Evolutionary conservation across 2,797 vertebrate genomes (phyloP).

Genomic region (Ficedula albicollis): DNA sequence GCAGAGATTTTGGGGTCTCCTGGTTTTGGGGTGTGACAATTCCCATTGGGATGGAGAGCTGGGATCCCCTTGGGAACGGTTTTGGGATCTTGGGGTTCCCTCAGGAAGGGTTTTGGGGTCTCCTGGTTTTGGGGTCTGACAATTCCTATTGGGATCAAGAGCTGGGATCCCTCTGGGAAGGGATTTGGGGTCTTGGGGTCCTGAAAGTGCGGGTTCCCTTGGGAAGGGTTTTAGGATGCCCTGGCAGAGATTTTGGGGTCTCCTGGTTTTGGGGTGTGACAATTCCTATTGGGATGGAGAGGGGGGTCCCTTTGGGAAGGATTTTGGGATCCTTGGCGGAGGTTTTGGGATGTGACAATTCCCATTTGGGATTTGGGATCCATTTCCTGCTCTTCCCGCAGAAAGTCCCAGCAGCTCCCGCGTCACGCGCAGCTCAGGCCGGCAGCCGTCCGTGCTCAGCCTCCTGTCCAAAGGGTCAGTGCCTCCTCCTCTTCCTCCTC

Average conservation of each 20-base stretch:
- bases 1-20: too few species aligned
- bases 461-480: constrained; percentile 88
- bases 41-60: not conserved
- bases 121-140: fast-evolving
- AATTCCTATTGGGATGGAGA: too few species aligned
- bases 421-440: constrained; percentile 85
- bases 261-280: too few species aligned
- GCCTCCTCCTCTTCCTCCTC: not conserved
- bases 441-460: constrained; percentile 86
- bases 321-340: not conserved
- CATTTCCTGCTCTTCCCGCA: not conserved
- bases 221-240: too few species aligned
- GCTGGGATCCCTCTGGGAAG: not conserved
- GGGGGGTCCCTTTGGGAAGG: too few species aligned
- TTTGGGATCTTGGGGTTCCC: too few species aligned
- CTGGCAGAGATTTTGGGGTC: too few species aligned
- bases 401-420: constrained; percentile 82
- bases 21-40: not conserved
- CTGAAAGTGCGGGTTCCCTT: too few species aligned
- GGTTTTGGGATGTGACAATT: fast-evolving
- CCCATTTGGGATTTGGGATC: not conserved
- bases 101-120: not conserved
- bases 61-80: not conserved
- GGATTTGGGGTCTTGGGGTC: too few species aligned
- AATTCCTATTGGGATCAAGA: not conserved